Conservation (phyloP, 2,888 invertebrate genomes). For the Hetaerina titia region DNA sequence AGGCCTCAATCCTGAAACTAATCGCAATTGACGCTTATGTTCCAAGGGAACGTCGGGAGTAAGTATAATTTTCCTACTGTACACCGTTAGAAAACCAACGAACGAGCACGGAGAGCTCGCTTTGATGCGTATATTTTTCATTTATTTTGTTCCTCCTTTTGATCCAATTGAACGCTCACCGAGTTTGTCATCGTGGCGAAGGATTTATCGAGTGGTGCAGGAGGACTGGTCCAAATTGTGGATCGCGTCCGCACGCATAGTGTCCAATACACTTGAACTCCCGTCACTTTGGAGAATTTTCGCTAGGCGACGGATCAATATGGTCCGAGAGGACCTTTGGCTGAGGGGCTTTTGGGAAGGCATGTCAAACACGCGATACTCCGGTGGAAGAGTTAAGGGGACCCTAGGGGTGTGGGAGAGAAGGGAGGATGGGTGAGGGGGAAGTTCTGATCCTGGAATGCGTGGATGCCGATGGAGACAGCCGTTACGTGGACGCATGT, state of each 20-base stretch:
- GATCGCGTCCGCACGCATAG: neutral
- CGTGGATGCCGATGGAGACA: neutral
- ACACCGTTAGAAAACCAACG: neutral
- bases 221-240: too few species aligned
- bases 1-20: too few species aligned
- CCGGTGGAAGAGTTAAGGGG: neutral
- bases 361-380: constrained; percentile 46
- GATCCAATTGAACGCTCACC: too few species aligned
- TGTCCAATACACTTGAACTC: too few species aligned
- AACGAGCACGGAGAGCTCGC: neutral
- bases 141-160: neutral
- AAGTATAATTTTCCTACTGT: too few species aligned
- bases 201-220: too few species aligned
- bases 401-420: neutral
- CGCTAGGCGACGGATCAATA: neutral
- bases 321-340: neutral
- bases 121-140: neutral
- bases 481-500: neutral
- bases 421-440: neutral
- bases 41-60: too few species aligned
- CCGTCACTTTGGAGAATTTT: neutral
- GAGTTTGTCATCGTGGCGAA: too few species aligned
- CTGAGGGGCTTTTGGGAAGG: neutral
- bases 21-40: too few species aligned
- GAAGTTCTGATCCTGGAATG: constrained; percentile 23